A percentile compares a stretch with the other conserved stretches of the same genome.
These are phyloP conservation scores for Dynastes tityus DNA, from an alignment of 2,888 invertebrate genomes.

Conservation along the genomic window DNA sequence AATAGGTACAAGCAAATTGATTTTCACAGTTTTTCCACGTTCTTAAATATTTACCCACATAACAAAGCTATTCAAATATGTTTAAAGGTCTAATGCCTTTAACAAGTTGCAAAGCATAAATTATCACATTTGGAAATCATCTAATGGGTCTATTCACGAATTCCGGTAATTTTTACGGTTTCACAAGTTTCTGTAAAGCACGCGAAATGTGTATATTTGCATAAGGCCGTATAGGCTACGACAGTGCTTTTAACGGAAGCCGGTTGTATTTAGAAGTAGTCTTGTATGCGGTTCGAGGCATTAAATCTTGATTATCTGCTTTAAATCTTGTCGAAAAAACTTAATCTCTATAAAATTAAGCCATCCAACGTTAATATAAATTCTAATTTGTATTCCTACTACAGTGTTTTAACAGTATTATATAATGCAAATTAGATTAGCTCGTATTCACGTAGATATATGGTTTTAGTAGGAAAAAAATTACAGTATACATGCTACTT, in stretches of 20 bases:
- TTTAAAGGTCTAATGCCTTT: neutral
- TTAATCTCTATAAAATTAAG: too few species aligned
- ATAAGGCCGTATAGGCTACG: too few species aligned
- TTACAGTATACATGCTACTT: slow-evolving; percentile 17
- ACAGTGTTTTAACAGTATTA: slow-evolving; percentile 4
- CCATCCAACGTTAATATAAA: neutral
- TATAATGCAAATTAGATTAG: slow-evolving; percentile 34
- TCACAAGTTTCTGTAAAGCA: neutral
- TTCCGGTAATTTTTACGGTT: slow-evolving; percentile 4
- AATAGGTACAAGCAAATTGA: too few species aligned
- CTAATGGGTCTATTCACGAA: neutral
- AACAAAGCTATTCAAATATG: neutral
- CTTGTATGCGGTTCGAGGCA: too few species aligned
- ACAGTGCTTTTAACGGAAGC: too few species aligned
- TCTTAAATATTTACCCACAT: neutral
- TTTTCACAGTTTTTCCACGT: too few species aligned
- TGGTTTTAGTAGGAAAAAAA: slow-evolving; percentile 11
- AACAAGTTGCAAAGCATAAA: slow-evolving; percentile 8
- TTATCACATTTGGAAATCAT: slow-evolving; percentile 9
- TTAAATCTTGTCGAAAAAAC: too few species aligned
- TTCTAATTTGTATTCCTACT: slow-evolving; percentile 18
- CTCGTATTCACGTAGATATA: neutral
- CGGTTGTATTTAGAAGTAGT: too few species aligned
- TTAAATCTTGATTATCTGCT: too few species aligned
- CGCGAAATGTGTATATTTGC: slow-evolving; percentile 7